Evolutionary conservation across 1,140 invertebrate genomes (phyloP).

Genomic region (Lasioglossum albipes): DNA sequence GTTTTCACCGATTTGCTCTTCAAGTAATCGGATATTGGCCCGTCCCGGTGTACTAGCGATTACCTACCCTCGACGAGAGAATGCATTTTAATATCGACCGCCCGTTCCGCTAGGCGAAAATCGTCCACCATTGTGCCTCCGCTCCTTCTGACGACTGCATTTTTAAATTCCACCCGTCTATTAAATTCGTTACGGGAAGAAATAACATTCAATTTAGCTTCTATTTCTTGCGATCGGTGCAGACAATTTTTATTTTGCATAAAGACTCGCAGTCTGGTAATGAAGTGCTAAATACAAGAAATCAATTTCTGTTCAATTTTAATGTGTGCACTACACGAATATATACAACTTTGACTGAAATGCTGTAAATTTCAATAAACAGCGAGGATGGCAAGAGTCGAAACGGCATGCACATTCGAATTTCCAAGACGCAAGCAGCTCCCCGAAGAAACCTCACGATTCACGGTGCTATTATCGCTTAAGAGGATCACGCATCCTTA

Average conservation of each 20-base stretch:
- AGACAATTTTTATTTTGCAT: no score
- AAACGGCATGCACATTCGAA: neutral
- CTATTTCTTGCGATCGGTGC: no score
- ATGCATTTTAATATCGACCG: neutral
- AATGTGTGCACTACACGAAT: no score
- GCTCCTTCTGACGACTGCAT: neutral
- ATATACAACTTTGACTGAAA: no score
- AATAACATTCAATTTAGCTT: no score
- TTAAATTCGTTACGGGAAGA: no score
- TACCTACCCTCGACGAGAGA: conserved; percentile 25
- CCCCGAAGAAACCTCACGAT: neutral
- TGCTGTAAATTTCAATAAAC: no score
- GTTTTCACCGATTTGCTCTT: conserved; percentile 45
- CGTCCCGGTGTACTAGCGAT: conserved; percentile 24
- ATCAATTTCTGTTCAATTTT: no score
- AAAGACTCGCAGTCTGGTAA: no score
- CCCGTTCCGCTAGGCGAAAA: neutral
- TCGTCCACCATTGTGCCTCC: neutral
- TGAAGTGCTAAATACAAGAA: no score
- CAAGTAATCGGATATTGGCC: conserved; percentile 44
- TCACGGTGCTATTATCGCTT: conserved; percentile 6
- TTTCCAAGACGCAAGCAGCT: neutral
- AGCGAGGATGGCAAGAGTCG: neutral
- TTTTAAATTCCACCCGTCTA: neutral
- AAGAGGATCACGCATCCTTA: conserved; percentile 9